Percentiles rank a stretch among this genome's conserved stretches.
These are phyloP conservation scores for Cyclophora punctaria DNA, from an alignment of 2,888 invertebrate genomes.

Conservation along the genomic window DNA sequence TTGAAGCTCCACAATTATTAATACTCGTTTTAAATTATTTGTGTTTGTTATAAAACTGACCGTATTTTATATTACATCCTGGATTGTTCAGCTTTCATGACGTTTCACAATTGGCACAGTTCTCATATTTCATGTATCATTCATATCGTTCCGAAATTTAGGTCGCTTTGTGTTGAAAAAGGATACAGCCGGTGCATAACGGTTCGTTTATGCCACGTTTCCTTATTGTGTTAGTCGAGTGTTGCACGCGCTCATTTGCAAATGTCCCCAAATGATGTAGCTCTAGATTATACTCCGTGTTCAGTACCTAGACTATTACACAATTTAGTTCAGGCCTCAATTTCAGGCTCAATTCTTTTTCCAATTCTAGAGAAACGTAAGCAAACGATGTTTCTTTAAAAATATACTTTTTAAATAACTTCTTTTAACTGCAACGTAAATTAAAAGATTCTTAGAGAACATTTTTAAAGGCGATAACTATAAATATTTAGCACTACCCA, in stretches of 20 bases:
- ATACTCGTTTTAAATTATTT: conserved; percentile 11
- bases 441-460: too few species aligned
- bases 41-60: too few species aligned
- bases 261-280: conserved; percentile 14
- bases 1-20: too few species aligned
- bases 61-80: conserved; percentile 33
- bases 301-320: too few species aligned
- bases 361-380: too few species aligned
- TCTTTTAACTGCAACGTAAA: too few species aligned
- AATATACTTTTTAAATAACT: too few species aligned
- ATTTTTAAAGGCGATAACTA: too few species aligned
- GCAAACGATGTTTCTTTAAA: too few species aligned
- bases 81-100: conserved; percentile 26
- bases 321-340: too few species aligned
- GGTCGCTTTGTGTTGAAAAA: conserved; percentile 37
- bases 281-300: conserved; percentile 30
- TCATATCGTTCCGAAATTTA: conserved; percentile 37
- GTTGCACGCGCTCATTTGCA: conserved; percentile 16
- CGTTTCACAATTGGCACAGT: conserved; percentile 43
- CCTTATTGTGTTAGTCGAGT: conserved; percentile 26
- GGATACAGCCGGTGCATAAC: conserved; percentile 26
- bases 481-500: too few species aligned
- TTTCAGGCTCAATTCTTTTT: too few species aligned
- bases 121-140: conserved; percentile 45
- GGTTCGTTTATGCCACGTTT: conserved; percentile 35